Evolutionary conservation across 2,888 invertebrate genomes (phyloP).

Genomic region (Hirtodrosophila cameraria): DNA sequence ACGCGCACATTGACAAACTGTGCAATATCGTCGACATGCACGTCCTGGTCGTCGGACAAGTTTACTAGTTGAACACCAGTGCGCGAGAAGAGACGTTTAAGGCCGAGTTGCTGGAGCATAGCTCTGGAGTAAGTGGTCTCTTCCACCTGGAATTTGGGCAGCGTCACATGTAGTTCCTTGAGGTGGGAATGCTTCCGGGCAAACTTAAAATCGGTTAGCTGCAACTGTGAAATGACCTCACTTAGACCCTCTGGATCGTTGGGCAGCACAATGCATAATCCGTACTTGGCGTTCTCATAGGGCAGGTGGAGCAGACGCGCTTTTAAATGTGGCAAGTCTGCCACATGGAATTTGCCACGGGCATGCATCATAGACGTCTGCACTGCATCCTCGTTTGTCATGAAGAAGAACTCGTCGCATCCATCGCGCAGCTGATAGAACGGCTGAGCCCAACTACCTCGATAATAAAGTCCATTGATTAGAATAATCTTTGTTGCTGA

Average conservation of each 20-base stretch:
- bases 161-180: constrained; percentile 84
- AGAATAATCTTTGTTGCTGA: constrained; percentile 87
- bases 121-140: constrained; percentile 87
- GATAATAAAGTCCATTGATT: constrained; percentile 91
- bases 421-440: constrained; percentile 86
- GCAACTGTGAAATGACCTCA: constrained; percentile 85
- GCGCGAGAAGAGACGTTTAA: constrained; percentile 86
- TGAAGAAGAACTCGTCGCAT: constrained; percentile 87
- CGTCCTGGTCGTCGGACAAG: constrained; percentile 86
- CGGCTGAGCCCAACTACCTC: constrained; percentile 89
- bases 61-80: constrained; percentile 86
- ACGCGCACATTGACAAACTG: constrained; percentile 88
- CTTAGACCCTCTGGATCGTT: constrained; percentile 86
- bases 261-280: constrained; percentile 86
- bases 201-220: constrained; percentile 82
- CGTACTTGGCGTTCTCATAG: constrained; percentile 88
- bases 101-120: constrained; percentile 86
- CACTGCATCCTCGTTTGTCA: constrained; percentile 86
- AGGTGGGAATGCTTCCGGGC: constrained; percentile 53
- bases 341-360: constrained; percentile 87
- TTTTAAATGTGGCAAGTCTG: constrained; percentile 87
- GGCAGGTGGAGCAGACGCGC: constrained; percentile 89
- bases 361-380: constrained; percentile 89
- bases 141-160: constrained; percentile 87
- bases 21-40: constrained; percentile 88